Conservation (phyloP, 2,797 vertebrate genomes). For the Sphaeramia orbicularis region DNA sequence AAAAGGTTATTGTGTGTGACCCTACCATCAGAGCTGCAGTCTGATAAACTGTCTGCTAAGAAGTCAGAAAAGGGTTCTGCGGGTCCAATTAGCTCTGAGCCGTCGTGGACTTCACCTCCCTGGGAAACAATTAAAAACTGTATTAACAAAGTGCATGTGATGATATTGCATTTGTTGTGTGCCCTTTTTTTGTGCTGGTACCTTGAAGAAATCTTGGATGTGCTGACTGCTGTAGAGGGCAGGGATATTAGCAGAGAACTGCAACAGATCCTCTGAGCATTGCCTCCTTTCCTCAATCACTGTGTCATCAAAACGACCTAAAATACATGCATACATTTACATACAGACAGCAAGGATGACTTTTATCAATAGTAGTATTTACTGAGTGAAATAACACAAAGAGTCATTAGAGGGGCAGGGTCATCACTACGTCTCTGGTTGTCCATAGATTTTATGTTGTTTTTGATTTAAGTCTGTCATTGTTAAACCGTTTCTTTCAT, state of each 20-base stretch:
- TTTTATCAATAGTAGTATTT: background rate
- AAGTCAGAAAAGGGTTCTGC: slow-evolving; percentile 90
- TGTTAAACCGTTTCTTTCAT: background rate
- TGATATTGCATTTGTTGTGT: slow-evolving; percentile 1
- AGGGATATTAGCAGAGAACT: slow-evolving; percentile 98
- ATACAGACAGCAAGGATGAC: slow-evolving; percentile 6
- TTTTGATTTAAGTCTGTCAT: background rate
- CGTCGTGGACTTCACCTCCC: slow-evolving; percentile 95
- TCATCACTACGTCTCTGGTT: background rate
- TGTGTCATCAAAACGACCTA: slow-evolving; percentile 94
- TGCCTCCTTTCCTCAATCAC: slow-evolving; percentile 98
- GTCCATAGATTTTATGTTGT: background rate
- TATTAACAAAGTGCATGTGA: background rate
- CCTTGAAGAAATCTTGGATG: slow-evolving; percentile 98
- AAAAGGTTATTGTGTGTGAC: background rate
- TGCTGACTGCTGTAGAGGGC: slow-evolving; percentile 93
- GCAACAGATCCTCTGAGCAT: slow-evolving; percentile 96
- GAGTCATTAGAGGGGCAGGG: slow-evolving; percentile 23
- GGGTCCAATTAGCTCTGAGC: slow-evolving; percentile 97
- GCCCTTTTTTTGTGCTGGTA: slow-evolving; percentile 55
- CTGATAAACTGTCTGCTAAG: slow-evolving; percentile 90
- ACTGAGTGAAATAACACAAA: background rate
- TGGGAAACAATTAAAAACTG: slow-evolving; percentile 68
- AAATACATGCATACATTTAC: slow-evolving; percentile 18
- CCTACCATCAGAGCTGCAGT: slow-evolving; percentile 94